Evolutionary conservation across 92 coral and sea anemone genomes (phyloP), one percentile per base, ranked within the genome.

Genomic region (Palythoa grandis): DNA sequence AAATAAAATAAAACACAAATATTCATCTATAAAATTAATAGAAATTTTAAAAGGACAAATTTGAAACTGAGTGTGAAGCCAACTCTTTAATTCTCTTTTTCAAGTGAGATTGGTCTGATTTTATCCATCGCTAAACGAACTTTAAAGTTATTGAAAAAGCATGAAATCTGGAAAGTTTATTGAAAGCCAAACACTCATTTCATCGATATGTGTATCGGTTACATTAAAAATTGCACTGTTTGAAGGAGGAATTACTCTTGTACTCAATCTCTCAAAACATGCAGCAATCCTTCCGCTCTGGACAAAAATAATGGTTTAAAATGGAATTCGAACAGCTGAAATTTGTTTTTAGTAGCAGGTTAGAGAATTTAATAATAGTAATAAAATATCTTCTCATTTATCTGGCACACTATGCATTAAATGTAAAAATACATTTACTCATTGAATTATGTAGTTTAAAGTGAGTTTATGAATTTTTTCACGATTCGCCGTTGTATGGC

Each of bases 401-500:
- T 67, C 72, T 20, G 23, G 35, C 72, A 23, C 39, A 11, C 38
- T 22, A 67, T 25, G 72, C 72, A 23, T 35, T 67, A 6, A 14
- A 37, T 13, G 13, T 29, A 24, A 68, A 66, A 11, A 25, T 25
- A 12, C n/a, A 24, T 69, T 69, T 6, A 69, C 74, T 69, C 24
- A 3, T 29, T 69, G 74, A 69, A 69, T 37, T 35, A 69, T 69
- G 47, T 47, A 69, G 74, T 29, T 25, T 29, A 0, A 25, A 37
- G 14, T 37, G 47, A 76, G 38, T 12, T 24, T 29, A 76, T 76
- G 67, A 76, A 76, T 76, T 53, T 52, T 52, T 76, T 24, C 67
- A 76, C 17, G 47, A 53, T 53, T 16, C 17, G 47, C 43, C n/a
- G 67, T 76, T 53, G 63, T 50, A 60, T 56, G 11, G 66, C 80